Conservation (phyloP, 2,113 vertebrate genomes). For the Macaca fascicularis region T2T-MFA8v1.1 NC_088388.1:17680001-17680500, state of each 20-base stretch:
- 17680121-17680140: not conserved
- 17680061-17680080: slow-evolving; percentile 95
- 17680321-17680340: not conserved
- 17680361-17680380: not conserved
- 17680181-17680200: fast-evolving
- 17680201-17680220: slow-evolving; percentile 54
- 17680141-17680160: not conserved
- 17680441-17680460: not conserved
- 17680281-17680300: slow-evolving; percentile 96
- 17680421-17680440: fast-evolving
- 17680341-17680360: not conserved
- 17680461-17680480: not conserved
- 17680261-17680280: slow-evolving; percentile 90
- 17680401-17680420: not conserved
- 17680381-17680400: not conserved
- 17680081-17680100: slow-evolving; percentile 94
- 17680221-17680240: slow-evolving; percentile 97
- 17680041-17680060: slow-evolving; percentile 95
- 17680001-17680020: slow-evolving; percentile 96
- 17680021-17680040: slow-evolving; percentile 97
- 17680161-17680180: not conserved
- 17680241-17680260: slow-evolving; percentile 93
- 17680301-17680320: slow-evolving; percentile 20
- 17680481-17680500: not conserved
- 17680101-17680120: slow-evolving; percentile 93